phyloP scores from a whole-genome alignment of 1,140 invertebrate species.

The Archivesica marissinica region DNA sequence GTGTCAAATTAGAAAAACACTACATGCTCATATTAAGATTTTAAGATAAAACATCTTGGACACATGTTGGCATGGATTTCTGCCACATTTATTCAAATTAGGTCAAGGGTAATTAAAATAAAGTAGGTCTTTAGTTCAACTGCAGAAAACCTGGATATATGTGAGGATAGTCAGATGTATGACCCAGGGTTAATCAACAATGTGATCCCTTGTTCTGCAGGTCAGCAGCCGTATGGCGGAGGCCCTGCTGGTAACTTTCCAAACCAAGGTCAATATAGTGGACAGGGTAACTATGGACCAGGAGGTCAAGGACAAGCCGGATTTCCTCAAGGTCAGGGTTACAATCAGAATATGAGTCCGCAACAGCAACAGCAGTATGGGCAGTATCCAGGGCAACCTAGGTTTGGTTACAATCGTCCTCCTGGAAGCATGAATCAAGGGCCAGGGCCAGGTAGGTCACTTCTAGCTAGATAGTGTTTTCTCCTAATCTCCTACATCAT shows the following conservation, averaged over 20 bases:
- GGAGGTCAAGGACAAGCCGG: conserved; percentile 70
- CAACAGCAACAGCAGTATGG: conserved; percentile 74
- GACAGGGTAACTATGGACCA: conserved; percentile 54
- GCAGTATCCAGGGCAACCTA: conserved; percentile 69
- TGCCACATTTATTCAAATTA: too few species aligned
- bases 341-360: conserved; percentile 67
- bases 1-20: too few species aligned
- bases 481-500: too few species aligned
- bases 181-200: too few species aligned
- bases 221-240: conserved; percentile 22
- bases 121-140: too few species aligned
- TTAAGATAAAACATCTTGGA: too few species aligned
- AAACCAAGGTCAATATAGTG: conserved; percentile 33
- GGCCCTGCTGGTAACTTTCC: background rate
- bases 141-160: too few species aligned
- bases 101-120: too few species aligned
- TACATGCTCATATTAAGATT: too few species aligned
- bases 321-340: conserved; percentile 69
- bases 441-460: conserved; percentile 4
- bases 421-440: conserved; percentile 9
- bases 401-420: conserved; percentile 57
- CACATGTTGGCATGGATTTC: too few species aligned
- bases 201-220: background rate
- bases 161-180: too few species aligned
- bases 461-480: too few species aligned